These are phyloP conservation scores for Pseudachorutes palmiensis DNA, from an alignment of 1,140 invertebrate genomes.

Conservation along the genomic window DNA sequence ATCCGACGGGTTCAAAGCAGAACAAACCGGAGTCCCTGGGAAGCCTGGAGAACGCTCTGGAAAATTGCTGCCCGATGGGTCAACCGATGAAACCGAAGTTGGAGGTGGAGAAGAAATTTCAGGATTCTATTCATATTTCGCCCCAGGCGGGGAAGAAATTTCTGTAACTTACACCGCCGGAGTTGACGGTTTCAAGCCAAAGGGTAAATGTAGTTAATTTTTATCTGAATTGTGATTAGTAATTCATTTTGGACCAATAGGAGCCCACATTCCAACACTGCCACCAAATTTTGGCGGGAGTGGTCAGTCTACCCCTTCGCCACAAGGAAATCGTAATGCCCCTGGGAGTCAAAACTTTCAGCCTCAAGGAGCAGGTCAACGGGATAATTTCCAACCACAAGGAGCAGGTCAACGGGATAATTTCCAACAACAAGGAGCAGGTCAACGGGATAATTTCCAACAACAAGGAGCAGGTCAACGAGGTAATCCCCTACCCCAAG, in stretches of 20 bases:
- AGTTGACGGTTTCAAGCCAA: not conserved
- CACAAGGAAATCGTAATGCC: not conserved
- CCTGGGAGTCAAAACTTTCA: not conserved
- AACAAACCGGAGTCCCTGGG: constrained; percentile 1
- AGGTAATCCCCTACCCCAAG: not conserved
- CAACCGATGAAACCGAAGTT: not conserved
- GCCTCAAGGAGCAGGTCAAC: not conserved
- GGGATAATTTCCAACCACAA: not conserved
- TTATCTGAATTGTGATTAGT: not conserved
- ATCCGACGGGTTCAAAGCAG: constrained; percentile 1
- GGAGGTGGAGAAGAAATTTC: not conserved
- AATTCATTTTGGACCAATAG: not conserved
- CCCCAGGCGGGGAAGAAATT: not conserved
- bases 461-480: not conserved
- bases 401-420: not conserved
- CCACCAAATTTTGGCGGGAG: not conserved
- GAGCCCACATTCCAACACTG: not conserved
- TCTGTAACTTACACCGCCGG: not conserved
- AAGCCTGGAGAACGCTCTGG: not conserved
- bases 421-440: not conserved
- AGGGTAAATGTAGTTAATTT: not conserved
- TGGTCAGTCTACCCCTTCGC: not conserved
- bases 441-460: not conserved
- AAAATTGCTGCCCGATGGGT: not conserved
- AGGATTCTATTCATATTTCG: not conserved